phyloP scores from a whole-genome alignment of 2,113 vertebrate species.

The Thalassarche chlororhynchos region DNA sequence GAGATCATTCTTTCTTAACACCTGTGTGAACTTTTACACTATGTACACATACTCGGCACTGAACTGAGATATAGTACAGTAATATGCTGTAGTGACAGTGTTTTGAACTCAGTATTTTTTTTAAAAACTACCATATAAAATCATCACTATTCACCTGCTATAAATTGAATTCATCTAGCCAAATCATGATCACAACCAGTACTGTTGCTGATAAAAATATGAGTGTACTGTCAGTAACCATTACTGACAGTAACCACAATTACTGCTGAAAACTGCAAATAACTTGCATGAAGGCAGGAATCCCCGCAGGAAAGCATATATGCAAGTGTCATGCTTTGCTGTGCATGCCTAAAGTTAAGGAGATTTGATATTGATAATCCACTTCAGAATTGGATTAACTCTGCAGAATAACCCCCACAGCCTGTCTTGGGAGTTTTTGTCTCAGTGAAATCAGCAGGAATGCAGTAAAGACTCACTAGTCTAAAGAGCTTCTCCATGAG shows the following conservation, averaged over 20 bases:
- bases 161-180: neutral
- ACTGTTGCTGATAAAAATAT: neutral
- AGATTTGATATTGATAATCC: conserved; percentile 62
- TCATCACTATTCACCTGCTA: neutral
- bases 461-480: neutral
- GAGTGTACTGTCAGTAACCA: neutral
- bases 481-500: neutral
- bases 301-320: neutral
- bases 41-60: neutral
- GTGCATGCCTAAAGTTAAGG: conserved; percentile 38
- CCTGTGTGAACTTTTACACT: neutral
- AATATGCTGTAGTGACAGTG: neutral
- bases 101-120: neutral
- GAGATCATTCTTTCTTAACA: neutral
- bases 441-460: neutral
- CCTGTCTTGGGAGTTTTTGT: neutral
- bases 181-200: neutral
- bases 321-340: neutral
- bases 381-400: conserved; percentile 57
- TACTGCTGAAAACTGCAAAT: neutral
- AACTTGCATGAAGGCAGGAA: neutral
- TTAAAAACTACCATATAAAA: neutral
- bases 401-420: neutral
- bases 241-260: neutral
- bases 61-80: neutral